These are phyloP conservation scores for Valencia hispanica DNA, from an alignment of 2,797 vertebrate genomes.

Conservation along the genomic window DNA sequence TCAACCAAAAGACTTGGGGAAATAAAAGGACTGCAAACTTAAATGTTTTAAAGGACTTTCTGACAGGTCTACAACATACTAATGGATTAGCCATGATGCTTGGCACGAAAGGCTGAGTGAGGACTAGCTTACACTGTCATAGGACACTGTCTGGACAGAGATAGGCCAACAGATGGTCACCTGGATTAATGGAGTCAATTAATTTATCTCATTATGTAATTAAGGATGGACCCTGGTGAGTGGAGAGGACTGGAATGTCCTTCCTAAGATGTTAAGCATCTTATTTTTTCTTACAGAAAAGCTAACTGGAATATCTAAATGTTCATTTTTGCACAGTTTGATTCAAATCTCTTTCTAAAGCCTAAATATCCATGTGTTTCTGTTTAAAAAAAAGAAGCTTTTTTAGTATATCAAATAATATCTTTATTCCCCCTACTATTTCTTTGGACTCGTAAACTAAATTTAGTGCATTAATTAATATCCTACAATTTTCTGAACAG, in stretches of 20 bases:
- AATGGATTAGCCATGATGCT: conserved; percentile 42
- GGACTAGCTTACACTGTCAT: conserved; percentile 51
- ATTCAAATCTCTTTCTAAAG: not conserved
- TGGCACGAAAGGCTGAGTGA: conserved; percentile 48
- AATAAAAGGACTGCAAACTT: conserved; percentile 26
- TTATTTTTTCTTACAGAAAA: conserved; percentile 48
- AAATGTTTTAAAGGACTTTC: conserved; percentile 38
- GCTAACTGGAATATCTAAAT: conserved; percentile 11
- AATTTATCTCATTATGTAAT: conserved; percentile 79
- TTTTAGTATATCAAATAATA: too few species aligned
- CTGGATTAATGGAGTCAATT: conserved; percentile 79
- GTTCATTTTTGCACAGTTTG: not conserved
- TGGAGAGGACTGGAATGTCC: conserved; percentile 36
- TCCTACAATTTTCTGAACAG: not conserved
- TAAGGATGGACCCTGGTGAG: conserved; percentile 65
- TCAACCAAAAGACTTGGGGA: conserved; percentile 19
- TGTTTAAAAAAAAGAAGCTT: conserved; percentile 3
- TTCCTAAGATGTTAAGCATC: conserved; percentile 61
- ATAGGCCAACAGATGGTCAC: conserved; percentile 77
- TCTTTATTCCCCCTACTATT: too few species aligned
- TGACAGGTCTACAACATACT: conserved; percentile 20
- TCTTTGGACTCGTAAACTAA: not conserved
- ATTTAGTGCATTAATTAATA: not conserved
- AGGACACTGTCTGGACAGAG: conserved; percentile 62
- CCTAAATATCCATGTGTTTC: not conserved